These are phyloP conservation scores for Pterocles burchelli DNA, from an alignment of 2,113 vertebrate genomes.

Conservation along the genomic window DNA sequence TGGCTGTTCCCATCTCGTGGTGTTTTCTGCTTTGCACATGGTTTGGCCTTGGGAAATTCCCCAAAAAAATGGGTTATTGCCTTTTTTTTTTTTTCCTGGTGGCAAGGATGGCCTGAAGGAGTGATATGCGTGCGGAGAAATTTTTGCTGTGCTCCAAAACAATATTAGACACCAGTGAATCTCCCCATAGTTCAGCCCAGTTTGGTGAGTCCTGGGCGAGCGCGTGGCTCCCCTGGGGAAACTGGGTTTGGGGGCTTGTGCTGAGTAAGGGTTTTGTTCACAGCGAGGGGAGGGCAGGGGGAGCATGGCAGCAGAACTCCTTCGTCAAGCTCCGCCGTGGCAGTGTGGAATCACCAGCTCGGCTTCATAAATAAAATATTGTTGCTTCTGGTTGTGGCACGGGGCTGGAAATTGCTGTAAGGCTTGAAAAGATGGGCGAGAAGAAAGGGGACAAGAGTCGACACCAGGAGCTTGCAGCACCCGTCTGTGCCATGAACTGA, in stretches of 20 bases:
- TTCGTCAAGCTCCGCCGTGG: rapidly evolving
- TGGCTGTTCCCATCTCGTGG: neutral
- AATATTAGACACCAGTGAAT: too few relatives aligned
- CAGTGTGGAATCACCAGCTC: neutral
- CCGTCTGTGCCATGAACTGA: rapidly evolving
- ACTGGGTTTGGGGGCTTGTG: neutral
- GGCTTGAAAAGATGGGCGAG: neutral
- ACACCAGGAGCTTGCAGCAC: neutral
- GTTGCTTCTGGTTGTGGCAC: neutral
- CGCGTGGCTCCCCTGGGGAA: neutral
- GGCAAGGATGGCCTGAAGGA: neutral
- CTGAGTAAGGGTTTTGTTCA: rapidly evolving
- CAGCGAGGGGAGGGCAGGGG: neutral
- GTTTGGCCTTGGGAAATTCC: neutral
- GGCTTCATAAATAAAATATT: neutral
- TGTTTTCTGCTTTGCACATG: neutral
- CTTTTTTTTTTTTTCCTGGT: neutral
- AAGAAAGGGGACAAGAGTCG: neutral
- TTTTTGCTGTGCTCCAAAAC: too few relatives aligned
- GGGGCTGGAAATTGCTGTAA: neutral
- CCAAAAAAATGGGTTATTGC: neutral
- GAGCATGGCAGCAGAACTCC: too few relatives aligned
- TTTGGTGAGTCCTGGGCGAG: neutral
- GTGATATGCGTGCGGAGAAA: neutral
- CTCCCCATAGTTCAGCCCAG: neutral